Evolutionary conservation across 2,113 vertebrate genomes (phyloP).

Genomic region (Butastur rufipennis): DNA sequence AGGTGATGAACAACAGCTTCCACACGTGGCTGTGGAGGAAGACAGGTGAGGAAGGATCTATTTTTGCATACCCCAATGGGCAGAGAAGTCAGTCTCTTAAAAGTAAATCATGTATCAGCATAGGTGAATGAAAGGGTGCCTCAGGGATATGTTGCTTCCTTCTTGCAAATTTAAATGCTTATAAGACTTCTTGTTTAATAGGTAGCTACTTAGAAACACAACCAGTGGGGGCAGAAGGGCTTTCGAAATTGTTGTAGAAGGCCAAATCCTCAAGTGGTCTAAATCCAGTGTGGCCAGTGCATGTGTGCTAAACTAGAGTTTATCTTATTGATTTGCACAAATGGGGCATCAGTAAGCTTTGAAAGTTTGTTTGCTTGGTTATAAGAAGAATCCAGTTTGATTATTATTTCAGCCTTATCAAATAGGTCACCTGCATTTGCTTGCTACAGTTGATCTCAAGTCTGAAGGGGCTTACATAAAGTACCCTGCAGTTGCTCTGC

Average conservation of each 20-base stretch:
- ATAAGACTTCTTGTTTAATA: neutral
- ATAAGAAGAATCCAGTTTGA: neutral
- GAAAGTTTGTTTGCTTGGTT: neutral
- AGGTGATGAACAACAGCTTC: neutral
- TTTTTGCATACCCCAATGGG: neutral
- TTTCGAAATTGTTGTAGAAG: neutral
- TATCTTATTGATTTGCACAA: neutral
- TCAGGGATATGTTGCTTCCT: neutral
- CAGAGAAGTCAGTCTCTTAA: neutral
- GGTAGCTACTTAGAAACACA: neutral
- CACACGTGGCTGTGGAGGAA: fast-evolving
- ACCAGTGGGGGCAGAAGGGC: neutral
- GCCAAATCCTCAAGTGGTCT: neutral
- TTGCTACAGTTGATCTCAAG: neutral
- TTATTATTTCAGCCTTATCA: neutral
- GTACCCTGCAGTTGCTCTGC: neutral
- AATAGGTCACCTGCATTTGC: neutral
- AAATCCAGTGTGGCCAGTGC: neutral
- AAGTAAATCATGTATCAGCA: neutral
- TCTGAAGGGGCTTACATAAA: neutral
- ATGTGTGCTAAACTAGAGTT: neutral
- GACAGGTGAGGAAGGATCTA: neutral
- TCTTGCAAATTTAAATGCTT: neutral
- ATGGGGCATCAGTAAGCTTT: neutral
- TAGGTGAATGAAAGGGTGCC: neutral